These are phyloP conservation scores for Lagopus muta DNA, from an alignment of 2,113 vertebrate species.

Conservation along the genomic window DNA sequence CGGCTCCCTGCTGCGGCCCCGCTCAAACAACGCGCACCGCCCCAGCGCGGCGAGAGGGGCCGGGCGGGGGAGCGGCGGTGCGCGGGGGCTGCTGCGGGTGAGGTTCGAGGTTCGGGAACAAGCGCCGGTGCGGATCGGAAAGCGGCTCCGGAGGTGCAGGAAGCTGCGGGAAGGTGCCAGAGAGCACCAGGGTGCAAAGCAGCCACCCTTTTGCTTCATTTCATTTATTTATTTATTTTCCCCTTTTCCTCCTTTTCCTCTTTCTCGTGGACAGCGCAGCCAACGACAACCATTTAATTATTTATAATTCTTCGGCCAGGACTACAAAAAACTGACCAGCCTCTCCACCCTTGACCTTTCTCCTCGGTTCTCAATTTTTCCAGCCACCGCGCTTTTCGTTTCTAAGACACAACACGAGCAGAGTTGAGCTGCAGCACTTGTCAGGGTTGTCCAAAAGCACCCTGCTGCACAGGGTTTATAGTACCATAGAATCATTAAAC, in stretches of 20 bases:
- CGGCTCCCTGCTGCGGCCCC: rapidly evolving
- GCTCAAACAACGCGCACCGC: neutral
- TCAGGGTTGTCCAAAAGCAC: neutral
- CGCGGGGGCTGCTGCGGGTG: neutral
- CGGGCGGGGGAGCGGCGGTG: too few relatives aligned
- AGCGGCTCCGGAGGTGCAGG: neutral
- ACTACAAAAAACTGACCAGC: neutral
- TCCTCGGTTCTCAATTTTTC: neutral
- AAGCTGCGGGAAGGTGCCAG: neutral
- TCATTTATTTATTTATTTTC: too few relatives aligned
- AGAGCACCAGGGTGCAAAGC: neutral
- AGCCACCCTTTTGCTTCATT: too few relatives aligned
- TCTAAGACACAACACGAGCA: neutral
- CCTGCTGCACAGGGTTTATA: neutral
- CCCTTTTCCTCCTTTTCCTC: rapidly evolving
- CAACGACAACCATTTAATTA: neutral
- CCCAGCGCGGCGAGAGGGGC: neutral
- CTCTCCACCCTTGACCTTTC: neutral
- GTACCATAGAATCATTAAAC: too few relatives aligned
- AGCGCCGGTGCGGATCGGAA: neutral
- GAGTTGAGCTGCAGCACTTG: neutral
- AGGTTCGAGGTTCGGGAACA: neutral
- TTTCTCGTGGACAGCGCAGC: neutral
- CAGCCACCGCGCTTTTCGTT: neutral
- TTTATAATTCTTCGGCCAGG: neutral